Percentiles rank a stretch among this genome's conserved stretches.
These are phyloP conservation scores for Caenorhabditis zanzibari DNA, from an alignment of 2,888 invertebrate genomes.

Conservation along the genomic window DNA sequence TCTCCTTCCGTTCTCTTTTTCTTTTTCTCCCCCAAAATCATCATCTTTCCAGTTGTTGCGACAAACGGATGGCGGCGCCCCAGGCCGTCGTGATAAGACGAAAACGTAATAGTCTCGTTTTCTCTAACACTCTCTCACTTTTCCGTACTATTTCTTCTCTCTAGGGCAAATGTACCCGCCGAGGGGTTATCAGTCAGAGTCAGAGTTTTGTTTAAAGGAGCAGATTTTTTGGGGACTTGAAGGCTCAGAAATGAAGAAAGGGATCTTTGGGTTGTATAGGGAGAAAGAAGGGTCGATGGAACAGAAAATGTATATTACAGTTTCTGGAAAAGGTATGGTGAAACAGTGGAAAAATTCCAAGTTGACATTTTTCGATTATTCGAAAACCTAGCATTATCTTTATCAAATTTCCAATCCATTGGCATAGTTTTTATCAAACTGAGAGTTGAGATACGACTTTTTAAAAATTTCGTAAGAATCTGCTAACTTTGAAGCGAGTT, in stretches of 20 bases:
- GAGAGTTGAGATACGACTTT: no score
- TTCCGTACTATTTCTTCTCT: neutral
- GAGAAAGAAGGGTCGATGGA: no score
- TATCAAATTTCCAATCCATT: no score
- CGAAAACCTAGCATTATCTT: no score
- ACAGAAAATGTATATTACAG: no score
- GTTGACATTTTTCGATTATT: no score
- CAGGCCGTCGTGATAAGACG: neutral
- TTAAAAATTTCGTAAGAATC: no score
- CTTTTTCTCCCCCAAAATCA: conserved; percentile 4
- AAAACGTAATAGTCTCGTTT: conserved; percentile 20
- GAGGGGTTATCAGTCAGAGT: conserved; percentile 30
- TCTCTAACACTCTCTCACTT: neutral
- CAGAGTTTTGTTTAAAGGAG: conserved; percentile 5
- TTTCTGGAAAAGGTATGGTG: neutral
- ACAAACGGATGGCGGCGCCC: conserved; percentile 33
- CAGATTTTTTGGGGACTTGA: no score
- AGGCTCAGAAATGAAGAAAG: neutral
- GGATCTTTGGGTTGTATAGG: no score
- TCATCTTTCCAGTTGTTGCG: conserved; percentile 17
- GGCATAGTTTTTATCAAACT: no score
- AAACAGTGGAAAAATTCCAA: neutral
- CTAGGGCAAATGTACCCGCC: conserved; percentile 31
- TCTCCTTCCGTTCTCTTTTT: conserved; percentile 27
- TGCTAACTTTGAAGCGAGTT: no score